A percentile compares a stretch with the other conserved stretches of the same genome.
Conservation (phyloP, 2,888 invertebrate species). For the Pilophorus perplexus region DNA sequence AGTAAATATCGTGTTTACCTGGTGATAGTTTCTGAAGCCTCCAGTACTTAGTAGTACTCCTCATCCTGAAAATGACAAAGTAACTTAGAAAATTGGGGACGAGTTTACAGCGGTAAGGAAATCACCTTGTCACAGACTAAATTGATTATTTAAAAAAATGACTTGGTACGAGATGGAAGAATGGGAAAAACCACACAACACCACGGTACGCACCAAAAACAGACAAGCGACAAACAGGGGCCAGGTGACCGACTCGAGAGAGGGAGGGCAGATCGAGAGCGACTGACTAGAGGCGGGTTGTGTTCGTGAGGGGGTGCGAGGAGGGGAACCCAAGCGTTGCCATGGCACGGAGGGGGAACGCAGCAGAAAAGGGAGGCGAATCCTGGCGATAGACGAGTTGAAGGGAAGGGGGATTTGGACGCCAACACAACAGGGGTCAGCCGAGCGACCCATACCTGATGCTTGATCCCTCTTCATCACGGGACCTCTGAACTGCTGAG, state of each 20-base stretch:
- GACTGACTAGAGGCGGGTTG: constrained; percentile 8
- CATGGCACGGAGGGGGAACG: background rate
- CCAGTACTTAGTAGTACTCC: constrained; percentile 11
- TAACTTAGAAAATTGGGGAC: constrained; percentile 5
- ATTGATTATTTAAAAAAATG: background rate
- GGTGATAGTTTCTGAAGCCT: constrained; percentile 8
- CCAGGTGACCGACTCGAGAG: constrained; percentile 16
- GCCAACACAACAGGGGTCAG: background rate
- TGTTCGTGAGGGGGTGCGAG: background rate
- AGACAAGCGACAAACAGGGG: constrained; percentile 27
- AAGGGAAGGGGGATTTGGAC: background rate
- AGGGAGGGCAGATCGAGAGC: constrained; percentile 33
- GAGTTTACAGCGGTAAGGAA: background rate
- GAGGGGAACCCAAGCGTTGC: constrained; percentile 5
- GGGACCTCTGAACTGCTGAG: no score
- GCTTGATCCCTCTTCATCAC: background rate
- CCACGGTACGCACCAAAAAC: constrained; percentile 31
- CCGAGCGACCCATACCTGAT: background rate
- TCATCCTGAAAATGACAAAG: constrained; percentile 25
- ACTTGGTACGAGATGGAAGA: no score
- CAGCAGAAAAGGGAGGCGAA: background rate
- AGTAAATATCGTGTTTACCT: no score
- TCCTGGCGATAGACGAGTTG: no score
- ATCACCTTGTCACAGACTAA: constrained; percentile 6
- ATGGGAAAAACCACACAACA: constrained; percentile 1